Conservation (phyloP, 2,113 vertebrate species). For the Microcebus murinus region DNA sequence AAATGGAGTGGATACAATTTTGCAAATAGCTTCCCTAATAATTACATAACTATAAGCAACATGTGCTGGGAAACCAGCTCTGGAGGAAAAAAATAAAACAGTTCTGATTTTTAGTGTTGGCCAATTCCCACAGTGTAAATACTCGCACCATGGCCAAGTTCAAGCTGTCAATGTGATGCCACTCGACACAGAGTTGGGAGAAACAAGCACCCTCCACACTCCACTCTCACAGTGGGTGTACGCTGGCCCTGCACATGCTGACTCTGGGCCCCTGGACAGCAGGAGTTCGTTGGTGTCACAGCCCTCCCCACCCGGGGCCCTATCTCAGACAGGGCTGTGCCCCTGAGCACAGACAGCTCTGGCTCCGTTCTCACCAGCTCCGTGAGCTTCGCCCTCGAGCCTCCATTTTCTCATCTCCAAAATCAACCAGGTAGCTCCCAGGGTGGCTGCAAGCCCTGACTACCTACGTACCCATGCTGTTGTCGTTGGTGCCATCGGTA, state of each 20-base stretch:
- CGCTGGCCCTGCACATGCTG: not conserved
- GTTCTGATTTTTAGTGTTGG: not conserved
- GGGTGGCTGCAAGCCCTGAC: not conserved
- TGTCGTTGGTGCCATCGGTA: too few species aligned
- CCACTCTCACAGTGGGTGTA: not conserved
- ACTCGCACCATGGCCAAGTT: not conserved
- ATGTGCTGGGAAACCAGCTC: not conserved
- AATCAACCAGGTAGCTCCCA: not conserved
- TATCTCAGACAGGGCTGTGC: not conserved
- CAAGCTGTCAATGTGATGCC: not conserved
- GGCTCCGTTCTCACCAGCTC: too few species aligned
- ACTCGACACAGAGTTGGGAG: not conserved
- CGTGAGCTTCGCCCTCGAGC: not conserved
- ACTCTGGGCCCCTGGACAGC: too few species aligned
- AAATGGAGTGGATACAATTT: not conserved
- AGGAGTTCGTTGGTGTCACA: not conserved
- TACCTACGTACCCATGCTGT: rapidly evolving
- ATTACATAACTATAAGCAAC: not conserved
- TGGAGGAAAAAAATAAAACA: not conserved
- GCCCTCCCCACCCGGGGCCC: not conserved
- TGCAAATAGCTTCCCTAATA: not conserved
- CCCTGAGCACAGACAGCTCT: not conserved
- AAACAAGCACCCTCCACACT: not conserved
- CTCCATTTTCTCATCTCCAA: not conserved
- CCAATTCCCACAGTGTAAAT: not conserved